phyloP scores from a whole-genome alignment of 2,888 invertebrate species.

The Strigamia transsilvanica region DNA sequence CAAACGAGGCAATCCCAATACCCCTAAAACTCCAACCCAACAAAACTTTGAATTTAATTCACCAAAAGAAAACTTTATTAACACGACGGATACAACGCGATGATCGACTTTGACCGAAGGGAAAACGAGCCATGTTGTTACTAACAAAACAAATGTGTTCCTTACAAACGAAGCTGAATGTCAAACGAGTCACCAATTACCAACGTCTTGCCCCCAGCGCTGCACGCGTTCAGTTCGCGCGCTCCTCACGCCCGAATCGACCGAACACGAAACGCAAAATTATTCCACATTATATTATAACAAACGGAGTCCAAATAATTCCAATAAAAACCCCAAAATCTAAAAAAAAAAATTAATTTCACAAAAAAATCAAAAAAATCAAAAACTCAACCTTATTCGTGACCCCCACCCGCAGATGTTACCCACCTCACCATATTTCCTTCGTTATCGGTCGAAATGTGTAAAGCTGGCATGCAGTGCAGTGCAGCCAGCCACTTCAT shows the following conservation, averaged over 20 bases:
- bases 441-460: not conserved
- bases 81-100: not conserved
- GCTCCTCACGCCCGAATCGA: not conserved
- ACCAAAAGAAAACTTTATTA: too few species aligned
- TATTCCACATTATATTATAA: too few species aligned
- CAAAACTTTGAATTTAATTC: too few species aligned
- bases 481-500: not conserved
- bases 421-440: not conserved
- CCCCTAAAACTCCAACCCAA: too few species aligned
- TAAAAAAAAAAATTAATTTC: too few species aligned
- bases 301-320: too few species aligned
- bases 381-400: not conserved
- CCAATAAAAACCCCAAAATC: not conserved
- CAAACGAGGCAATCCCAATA: too few species aligned
- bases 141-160: constrained; percentile 22
- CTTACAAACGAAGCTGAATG: constrained; percentile 42
- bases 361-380: not conserved
- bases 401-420: not conserved
- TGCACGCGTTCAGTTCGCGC: constrained; percentile 20
- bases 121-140: not conserved
- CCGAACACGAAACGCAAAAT: not conserved
- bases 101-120: not conserved
- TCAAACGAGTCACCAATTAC: constrained; percentile 34
- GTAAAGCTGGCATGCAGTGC: not conserved
- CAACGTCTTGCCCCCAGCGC: not conserved